A percentile compares a stretch with the other conserved stretches of the same genome.
Evolutionary conservation across 2,113 vertebrate species (phyloP).

Genomic region (Salvator merianae): DNA sequence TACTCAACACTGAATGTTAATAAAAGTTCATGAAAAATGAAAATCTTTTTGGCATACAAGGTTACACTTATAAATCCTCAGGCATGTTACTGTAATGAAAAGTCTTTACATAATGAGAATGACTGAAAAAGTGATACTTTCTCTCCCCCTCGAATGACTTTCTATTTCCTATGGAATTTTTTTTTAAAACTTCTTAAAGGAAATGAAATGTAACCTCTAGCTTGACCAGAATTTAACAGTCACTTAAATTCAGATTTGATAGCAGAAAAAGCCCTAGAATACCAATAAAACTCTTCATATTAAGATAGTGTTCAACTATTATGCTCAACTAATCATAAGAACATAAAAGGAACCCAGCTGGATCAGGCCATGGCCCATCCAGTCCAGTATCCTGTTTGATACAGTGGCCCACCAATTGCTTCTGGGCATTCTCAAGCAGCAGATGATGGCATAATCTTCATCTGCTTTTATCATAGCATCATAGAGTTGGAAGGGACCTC

Average conservation of each 20-base stretch:
- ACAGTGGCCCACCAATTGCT: too few species aligned
- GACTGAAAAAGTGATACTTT: too few species aligned
- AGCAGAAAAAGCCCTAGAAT: not conserved
- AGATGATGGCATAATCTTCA: too few species aligned
- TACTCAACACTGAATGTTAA: not conserved
- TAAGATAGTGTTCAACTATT: not conserved
- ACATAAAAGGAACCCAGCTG: too few species aligned
- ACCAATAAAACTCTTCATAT: not conserved
- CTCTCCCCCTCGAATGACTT: not conserved
- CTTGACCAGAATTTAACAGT: conserved; percentile 2
- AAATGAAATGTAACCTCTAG: not conserved
- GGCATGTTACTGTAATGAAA: not conserved
- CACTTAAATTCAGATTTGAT: conserved; percentile 8
- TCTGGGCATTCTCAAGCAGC: too few species aligned
- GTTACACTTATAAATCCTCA: not conserved
- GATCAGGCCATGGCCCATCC: too few species aligned
- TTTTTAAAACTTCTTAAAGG: not conserved
- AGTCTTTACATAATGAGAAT: not conserved
- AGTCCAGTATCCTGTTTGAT: too few species aligned
- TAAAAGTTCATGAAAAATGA: not conserved
- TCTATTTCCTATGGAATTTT: not conserved
- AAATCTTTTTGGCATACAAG: not conserved
- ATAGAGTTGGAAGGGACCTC: too few species aligned
- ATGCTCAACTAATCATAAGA: too few species aligned
- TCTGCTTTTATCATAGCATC: too few species aligned